Percentiles rank a stretch among this genome's conserved stretches.
These are phyloP conservation scores for Autographa gamma DNA, from an alignment of 2,888 invertebrate genomes.

Conservation along the genomic window DNA sequence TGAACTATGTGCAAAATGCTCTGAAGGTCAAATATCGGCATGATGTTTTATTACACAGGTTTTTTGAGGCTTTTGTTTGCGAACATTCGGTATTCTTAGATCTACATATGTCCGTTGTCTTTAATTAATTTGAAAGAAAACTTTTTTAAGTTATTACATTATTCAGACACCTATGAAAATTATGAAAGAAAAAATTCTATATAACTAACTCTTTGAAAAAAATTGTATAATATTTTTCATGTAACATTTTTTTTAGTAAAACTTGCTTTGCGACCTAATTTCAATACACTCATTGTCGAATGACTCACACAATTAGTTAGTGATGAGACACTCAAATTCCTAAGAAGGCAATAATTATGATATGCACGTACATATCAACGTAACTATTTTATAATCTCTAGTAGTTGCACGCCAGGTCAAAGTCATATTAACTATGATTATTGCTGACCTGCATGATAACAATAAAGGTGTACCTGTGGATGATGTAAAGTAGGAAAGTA, in stretches of 20 bases:
- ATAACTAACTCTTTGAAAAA: too few species aligned
- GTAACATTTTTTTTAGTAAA: too few species aligned
- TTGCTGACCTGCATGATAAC: neutral
- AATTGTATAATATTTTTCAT: too few species aligned
- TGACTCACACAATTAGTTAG: neutral
- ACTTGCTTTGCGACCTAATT: too few species aligned
- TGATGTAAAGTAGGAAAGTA: neutral
- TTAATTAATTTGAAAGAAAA: too few species aligned
- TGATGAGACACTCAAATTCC: neutral
- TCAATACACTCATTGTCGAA: too few species aligned
- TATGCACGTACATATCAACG: neutral
- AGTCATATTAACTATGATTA: neutral
- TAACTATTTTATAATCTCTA: neutral
- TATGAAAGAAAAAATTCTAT: too few species aligned
- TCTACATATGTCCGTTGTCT: too few species aligned
- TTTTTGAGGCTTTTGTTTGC: too few species aligned
- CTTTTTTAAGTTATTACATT: too few species aligned
- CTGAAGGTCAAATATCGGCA: neutral
- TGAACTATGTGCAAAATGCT: neutral
- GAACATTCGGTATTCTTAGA: too few species aligned
- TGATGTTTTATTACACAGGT: neutral
- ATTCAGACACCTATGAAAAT: too few species aligned
- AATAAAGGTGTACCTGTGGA: neutral
- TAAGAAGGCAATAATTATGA: neutral
- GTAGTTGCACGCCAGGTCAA: neutral